Evolutionary conservation across 2,797 vertebrate species (phyloP).

Genomic region (Echiichthys vipera): DNA sequence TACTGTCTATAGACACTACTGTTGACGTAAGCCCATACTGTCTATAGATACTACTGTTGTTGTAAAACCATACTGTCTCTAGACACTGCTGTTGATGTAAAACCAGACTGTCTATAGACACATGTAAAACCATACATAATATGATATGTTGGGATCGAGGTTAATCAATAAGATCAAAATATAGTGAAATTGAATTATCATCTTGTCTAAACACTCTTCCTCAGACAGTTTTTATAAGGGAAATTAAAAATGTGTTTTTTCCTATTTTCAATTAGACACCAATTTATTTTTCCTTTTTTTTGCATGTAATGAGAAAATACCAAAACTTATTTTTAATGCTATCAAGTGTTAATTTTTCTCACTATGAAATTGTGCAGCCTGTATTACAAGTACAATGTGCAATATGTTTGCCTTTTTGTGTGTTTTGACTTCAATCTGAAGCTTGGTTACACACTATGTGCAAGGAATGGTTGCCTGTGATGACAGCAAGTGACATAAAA

Average conservation of each 20-base stretch:
- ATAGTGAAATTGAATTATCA: neutral
- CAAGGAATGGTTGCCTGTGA: slow-evolving; percentile 1
- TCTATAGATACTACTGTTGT: too few relatives aligned
- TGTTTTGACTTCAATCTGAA: neutral
- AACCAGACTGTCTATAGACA: too few relatives aligned
- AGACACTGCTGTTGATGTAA: too few relatives aligned
- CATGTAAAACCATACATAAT: too few relatives aligned
- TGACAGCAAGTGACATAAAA: neutral
- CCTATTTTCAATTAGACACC: neutral
- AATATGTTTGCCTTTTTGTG: neutral
- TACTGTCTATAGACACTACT: too few relatives aligned
- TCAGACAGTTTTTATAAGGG: neutral
- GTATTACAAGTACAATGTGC: neutral
- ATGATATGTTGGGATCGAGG: neutral
- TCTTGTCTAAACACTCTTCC: neutral
- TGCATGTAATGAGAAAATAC: neutral
- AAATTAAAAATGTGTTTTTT: neutral
- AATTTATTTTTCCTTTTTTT: neutral
- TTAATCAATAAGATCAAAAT: too few relatives aligned
- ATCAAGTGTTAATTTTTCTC: neutral
- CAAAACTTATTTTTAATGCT: slow-evolving; percentile 22
- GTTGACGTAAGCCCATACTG: too few relatives aligned
- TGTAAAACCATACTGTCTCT: too few relatives aligned
- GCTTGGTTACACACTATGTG: neutral
- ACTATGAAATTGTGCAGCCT: neutral